Conservation (phyloP, 2,888 invertebrate species). For the Diabrotica balteata region DNA sequence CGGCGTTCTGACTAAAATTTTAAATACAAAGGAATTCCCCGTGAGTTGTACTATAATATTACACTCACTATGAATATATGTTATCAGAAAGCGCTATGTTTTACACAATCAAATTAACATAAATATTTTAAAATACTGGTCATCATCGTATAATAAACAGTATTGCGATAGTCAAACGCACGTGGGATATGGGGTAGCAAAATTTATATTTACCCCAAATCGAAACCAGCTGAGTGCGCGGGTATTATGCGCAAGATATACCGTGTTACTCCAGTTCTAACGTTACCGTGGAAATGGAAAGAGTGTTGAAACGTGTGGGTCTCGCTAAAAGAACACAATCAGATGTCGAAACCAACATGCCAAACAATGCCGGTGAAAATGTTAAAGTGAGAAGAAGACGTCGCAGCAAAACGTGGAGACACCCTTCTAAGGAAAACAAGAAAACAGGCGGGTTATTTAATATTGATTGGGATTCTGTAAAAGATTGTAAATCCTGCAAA, state of each 20-base stretch:
- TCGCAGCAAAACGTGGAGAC: conserved; percentile 55
- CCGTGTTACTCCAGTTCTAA: conserved; percentile 49
- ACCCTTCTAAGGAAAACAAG: conserved; percentile 49
- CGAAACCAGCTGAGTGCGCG: conserved; percentile 54
- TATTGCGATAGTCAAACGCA: conserved; percentile 21
- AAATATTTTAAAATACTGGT: conserved; percentile 7
- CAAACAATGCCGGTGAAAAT: conserved; percentile 44
- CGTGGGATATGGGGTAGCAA: conserved; percentile 39
- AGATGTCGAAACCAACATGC: conserved; percentile 46
- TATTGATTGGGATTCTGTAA: conserved; percentile 65
- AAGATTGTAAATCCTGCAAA: conserved; percentile 65
- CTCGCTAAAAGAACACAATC: conserved; percentile 56
- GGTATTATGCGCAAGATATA: conserved; percentile 44
- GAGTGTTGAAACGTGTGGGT: conserved; percentile 60
- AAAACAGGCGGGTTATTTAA: conserved; percentile 59
- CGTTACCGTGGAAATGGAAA: conserved; percentile 57
- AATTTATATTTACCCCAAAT: conserved; percentile 46
- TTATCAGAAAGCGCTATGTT: not conserved
- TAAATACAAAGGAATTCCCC: not conserved
- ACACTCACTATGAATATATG: not conserved
- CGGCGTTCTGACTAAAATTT: too few species aligned
- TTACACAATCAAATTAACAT: conserved; percentile 4
- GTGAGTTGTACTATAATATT: not conserved
- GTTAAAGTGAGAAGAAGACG: conserved; percentile 48
- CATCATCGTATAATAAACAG: conserved; percentile 3